Percentiles rank a stretch among this genome's conserved stretches.
Evolutionary conservation across 2,113 vertebrate genomes (phyloP).

Genomic region (Hemiprocne comata): DNA sequence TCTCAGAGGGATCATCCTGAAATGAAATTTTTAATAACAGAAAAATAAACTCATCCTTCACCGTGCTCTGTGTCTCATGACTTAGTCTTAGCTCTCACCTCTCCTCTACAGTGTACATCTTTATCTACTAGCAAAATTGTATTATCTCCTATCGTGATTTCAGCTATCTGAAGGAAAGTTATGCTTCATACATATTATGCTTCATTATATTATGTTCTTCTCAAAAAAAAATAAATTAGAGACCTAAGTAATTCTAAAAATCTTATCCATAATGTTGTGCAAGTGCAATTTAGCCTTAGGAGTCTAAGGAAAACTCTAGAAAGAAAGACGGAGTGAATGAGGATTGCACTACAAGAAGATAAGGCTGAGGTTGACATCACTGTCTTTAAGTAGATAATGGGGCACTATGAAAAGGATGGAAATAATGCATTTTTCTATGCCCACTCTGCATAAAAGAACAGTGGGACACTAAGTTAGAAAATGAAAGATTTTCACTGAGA

Average conservation of each 20-base stretch:
- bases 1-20: conserved; percentile 57
- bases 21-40: conserved; percentile 65
- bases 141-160: background rate
- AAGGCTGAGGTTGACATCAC: accelerated
- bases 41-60: conserved; percentile 65
- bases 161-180: background rate
- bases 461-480: background rate
- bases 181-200: background rate
- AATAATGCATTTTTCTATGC: background rate
- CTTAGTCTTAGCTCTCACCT: conserved; percentile 36
- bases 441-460: background rate
- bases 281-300: background rate
- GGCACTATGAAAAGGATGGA: background rate
- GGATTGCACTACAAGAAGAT: background rate
- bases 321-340: background rate
- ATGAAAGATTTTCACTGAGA: background rate
- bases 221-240: background rate
- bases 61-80: conserved; percentile 7
- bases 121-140: background rate
- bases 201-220: background rate
- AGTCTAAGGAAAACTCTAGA: background rate
- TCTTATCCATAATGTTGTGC: background rate
- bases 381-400: background rate
- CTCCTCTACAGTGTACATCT: background rate
- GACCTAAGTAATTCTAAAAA: background rate